Evolutionary conservation across 2,888 invertebrate species (phyloP).

Genomic region (Drosophila robusta): DNA sequence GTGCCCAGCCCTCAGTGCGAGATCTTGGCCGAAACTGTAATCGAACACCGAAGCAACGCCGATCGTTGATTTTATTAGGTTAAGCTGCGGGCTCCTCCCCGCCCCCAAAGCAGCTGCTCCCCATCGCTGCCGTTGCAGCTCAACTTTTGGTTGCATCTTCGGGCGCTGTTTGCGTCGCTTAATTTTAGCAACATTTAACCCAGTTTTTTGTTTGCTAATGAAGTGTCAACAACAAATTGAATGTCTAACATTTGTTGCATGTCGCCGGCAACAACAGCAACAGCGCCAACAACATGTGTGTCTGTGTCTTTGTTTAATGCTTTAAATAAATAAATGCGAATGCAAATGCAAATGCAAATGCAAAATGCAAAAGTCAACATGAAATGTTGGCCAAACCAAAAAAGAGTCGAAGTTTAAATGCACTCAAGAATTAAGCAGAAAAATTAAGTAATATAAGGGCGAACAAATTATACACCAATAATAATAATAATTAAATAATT

Average conservation of each 20-base stretch:
- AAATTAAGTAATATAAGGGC: too few species aligned
- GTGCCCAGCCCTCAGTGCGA: conserved; percentile 39
- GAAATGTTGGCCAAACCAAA: conserved; percentile 12
- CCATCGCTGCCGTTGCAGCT: conserved; percentile 7
- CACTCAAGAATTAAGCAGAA: conserved; percentile 5
- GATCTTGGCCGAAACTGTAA: conserved; percentile 38
- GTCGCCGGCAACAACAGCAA: conserved; percentile 65
- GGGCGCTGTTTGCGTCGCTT: conserved; percentile 52
- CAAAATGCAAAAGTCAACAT: conserved; percentile 57
- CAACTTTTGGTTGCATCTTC: conserved; percentile 52
- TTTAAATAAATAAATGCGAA: conserved; percentile 76
- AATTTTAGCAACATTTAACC: conserved; percentile 83
- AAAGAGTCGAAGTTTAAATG: conserved; percentile 31
- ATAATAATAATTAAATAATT: neutral
- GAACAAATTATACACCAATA: neutral
- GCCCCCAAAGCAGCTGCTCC: conserved; percentile 10
- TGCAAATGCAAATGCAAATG: conserved; percentile 33
- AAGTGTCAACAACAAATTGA: conserved; percentile 84
- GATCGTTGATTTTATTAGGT: conserved; percentile 69
- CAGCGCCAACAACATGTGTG: conserved; percentile 54
- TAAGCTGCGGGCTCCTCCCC: conserved; percentile 48
- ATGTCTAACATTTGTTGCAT: conserved; percentile 83
- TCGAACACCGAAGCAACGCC: conserved; percentile 30
- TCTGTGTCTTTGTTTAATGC: conserved; percentile 79
- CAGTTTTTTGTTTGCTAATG: conserved; percentile 82